Conservation (phyloP, 2,797 vertebrate genomes). For the Enteromius viviparus region DNA sequence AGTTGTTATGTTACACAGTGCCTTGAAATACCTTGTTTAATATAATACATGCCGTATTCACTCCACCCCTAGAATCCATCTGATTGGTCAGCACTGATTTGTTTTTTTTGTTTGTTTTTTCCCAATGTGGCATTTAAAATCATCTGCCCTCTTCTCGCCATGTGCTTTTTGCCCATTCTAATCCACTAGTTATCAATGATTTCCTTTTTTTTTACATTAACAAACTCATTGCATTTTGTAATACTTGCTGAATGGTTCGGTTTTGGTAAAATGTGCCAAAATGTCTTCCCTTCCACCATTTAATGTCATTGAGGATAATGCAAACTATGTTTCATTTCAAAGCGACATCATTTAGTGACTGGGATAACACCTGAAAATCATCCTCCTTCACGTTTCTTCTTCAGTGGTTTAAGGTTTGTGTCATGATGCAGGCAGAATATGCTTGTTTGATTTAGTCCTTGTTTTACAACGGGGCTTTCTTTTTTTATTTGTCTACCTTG, state of each 20-base stretch:
- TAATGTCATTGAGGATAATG: constrained; percentile 19
- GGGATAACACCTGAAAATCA: neutral
- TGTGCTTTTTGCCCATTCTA: constrained; percentile 26
- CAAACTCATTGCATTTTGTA: constrained; percentile 75
- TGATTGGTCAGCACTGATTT: constrained; percentile 47
- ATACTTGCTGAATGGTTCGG: constrained; percentile 72
- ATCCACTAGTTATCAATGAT: constrained; percentile 55
- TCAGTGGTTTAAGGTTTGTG: constrained; percentile 65
- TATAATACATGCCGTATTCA: constrained; percentile 64
- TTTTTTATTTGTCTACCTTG: constrained; percentile 50
- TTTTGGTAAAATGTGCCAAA: constrained; percentile 71
- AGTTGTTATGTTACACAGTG: constrained; percentile 84
- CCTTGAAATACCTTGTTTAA: constrained; percentile 81
- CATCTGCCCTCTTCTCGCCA: neutral
- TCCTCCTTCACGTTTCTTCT: constrained; percentile 50
- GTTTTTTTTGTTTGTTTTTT: neutral
- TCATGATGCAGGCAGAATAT: constrained; percentile 49
- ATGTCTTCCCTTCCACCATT: constrained; percentile 64
- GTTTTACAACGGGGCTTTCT: constrained; percentile 60
- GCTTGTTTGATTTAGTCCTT: constrained; percentile 57
- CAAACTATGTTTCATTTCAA: constrained; percentile 16
- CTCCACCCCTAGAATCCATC: constrained; percentile 66
- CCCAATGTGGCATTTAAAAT: constrained; percentile 13
- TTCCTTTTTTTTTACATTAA: constrained; percentile 57
- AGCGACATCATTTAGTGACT: neutral